Conservation (phyloP, 1,140 invertebrate species). For the Temnothorax curvispinosus region DNA sequence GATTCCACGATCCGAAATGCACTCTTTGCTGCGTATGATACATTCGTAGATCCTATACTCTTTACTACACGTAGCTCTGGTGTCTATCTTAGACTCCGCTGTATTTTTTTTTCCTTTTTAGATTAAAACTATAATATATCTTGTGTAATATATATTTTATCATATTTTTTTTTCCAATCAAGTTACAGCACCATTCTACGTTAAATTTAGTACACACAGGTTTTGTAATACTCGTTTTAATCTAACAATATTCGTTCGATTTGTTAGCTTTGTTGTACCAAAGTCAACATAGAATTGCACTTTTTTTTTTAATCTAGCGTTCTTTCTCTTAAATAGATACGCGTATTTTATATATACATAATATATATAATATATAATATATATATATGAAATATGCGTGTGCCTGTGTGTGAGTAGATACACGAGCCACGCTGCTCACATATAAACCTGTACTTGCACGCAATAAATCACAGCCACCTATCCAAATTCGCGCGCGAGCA, state of each 20-base stretch:
- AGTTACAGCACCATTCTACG: constrained; percentile 73
- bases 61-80: constrained; percentile 76
- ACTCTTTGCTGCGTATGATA: constrained; percentile 63
- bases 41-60: constrained; percentile 63
- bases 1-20: constrained; percentile 68
- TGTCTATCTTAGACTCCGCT: constrained; percentile 77
- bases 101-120: constrained; percentile 36
- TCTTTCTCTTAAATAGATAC: constrained; percentile 62
- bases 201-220: constrained; percentile 74
- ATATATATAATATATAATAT: constrained; percentile 61
- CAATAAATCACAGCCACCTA: constrained; percentile 82
- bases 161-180: constrained; percentile 35
- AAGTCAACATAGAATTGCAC: constrained; percentile 78
- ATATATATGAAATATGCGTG: constrained; percentile 70
- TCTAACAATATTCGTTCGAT: constrained; percentile 39
- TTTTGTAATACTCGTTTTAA: constrained; percentile 40
- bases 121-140: constrained; percentile 76
- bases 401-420: constrained; percentile 47
- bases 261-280: constrained; percentile 64
- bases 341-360: constrained; percentile 50
- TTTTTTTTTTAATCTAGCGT: constrained; percentile 54
- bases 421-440: constrained; percentile 64
- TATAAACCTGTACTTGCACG: constrained; percentile 75
- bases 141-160: constrained; percentile 67
- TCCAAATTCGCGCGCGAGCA: constrained; percentile 78